phyloP scores from a whole-genome alignment of 2,113 vertebrate genomes.

The Ancistrus triradiatus region DNA sequence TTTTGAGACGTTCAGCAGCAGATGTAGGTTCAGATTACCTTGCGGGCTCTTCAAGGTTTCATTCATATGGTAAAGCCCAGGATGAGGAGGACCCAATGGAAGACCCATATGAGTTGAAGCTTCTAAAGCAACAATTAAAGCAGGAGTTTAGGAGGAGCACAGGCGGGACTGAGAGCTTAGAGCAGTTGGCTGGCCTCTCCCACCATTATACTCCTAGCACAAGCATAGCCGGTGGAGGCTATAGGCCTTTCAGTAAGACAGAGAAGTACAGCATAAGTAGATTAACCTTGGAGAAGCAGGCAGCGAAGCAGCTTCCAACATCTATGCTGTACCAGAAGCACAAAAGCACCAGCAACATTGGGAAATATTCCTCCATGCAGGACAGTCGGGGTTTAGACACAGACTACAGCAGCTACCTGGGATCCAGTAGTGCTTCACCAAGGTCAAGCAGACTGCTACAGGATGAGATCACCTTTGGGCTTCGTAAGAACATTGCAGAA shows the following conservation, averaged over 20 bases:
- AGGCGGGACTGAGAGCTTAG: conserved; percentile 85
- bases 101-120: conserved; percentile 94
- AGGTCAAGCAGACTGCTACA: conserved; percentile 87
- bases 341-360: conserved; percentile 85
- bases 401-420: conserved; percentile 87
- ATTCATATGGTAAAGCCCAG: conserved; percentile 87
- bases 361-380: conserved; percentile 88
- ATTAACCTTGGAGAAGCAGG: conserved; percentile 95
- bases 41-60: conserved; percentile 82
- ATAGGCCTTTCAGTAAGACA: conserved; percentile 87
- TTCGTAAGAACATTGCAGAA: conserved; percentile 95
- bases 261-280: conserved; percentile 98
- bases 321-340: conserved; percentile 96
- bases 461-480: conserved; percentile 93
- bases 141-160: conserved; percentile 95
- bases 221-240: conserved; percentile 68
- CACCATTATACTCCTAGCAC: conserved; percentile 83
- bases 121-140: conserved; percentile 96
- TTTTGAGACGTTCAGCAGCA: conserved; percentile 77
- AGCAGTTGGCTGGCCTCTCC: conserved; percentile 85
- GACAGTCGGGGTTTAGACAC: conserved; percentile 87
- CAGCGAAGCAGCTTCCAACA: conserved; percentile 91
- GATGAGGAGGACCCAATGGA: conserved; percentile 98
- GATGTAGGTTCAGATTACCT: conserved; percentile 89
- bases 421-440: conserved; percentile 79